These are phyloP conservation scores for Silurus glanis DNA, from an alignment of 2,113 vertebrate species.

Conservation along the genomic window DNA sequence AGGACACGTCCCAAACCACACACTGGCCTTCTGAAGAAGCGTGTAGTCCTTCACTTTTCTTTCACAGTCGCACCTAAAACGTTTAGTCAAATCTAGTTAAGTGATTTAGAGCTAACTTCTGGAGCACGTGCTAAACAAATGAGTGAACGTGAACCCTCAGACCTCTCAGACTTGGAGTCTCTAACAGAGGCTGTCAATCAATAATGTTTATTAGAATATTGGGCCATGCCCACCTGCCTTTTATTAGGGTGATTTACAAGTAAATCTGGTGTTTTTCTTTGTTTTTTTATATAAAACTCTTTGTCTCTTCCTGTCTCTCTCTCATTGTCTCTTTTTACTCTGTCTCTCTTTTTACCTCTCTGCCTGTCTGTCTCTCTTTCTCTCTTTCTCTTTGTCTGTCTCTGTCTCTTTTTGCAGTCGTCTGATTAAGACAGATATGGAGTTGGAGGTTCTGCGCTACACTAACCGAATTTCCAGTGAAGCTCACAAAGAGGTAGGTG, in stretches of 20 bases:
- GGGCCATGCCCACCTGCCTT: background rate
- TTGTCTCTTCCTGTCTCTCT: background rate
- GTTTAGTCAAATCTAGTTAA: background rate
- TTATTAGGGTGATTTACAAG: background rate
- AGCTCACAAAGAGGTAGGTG: conserved; percentile 90
- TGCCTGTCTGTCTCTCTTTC: background rate
- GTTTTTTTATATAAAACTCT: background rate
- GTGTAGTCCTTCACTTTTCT: background rate
- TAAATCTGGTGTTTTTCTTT: background rate
- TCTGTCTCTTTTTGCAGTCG: conserved; percentile 73
- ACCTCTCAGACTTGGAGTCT: background rate
- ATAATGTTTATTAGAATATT: conserved; percentile 1
- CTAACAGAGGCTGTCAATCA: background rate
- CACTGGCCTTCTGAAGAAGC: background rate
- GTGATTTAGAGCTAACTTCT: background rate
- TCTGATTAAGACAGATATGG: conserved; percentile 93
- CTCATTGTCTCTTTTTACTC: background rate
- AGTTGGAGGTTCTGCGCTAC: conserved; percentile 93
- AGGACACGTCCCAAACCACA: background rate
- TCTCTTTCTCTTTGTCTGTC: background rate
- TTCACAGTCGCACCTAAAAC: background rate
- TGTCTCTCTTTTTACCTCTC: background rate
- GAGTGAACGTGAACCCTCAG: background rate
- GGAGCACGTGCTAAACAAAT: background rate
- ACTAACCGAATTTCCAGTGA: conserved; percentile 95